phyloP scores from a whole-genome alignment of 2,113 vertebrate species.

The Phalacrocorax carbo region DNA sequence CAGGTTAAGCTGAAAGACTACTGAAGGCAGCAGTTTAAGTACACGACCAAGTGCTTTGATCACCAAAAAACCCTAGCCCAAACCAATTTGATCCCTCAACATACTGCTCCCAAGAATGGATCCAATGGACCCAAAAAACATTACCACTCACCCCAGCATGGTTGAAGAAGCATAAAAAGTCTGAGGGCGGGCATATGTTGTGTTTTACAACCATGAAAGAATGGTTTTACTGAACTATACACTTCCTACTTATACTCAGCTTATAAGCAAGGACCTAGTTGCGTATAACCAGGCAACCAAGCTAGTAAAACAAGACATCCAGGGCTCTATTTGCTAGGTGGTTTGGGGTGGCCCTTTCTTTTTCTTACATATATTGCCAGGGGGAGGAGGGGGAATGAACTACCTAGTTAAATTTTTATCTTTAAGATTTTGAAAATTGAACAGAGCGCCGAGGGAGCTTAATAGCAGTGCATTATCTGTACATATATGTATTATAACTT shows the following conservation, averaged over 20 bases:
- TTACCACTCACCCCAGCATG: neutral
- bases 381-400: neutral
- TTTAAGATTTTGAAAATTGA: neutral
- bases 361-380: rapidly evolving
- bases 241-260: neutral
- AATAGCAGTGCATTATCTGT: neutral
- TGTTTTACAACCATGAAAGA: neutral
- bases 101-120: neutral
- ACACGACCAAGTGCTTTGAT: neutral
- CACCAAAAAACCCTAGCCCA: neutral
- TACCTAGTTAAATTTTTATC: neutral
- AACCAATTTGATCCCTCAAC: neutral
- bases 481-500: neutral
- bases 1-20: neutral
- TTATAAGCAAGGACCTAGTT: neutral
- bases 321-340: neutral
- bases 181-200: neutral
- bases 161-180: neutral
- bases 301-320: neutral
- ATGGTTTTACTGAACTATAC: neutral
- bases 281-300: neutral
- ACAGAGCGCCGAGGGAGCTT: neutral
- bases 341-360: neutral
- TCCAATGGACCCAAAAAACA: neutral
- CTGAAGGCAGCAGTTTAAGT: neutral